Evolutionary conservation across 2,797 vertebrate genomes (phyloP), one percentile per base, ranked within the genome.

Genomic region (Acipenser ruthenus): DNA sequence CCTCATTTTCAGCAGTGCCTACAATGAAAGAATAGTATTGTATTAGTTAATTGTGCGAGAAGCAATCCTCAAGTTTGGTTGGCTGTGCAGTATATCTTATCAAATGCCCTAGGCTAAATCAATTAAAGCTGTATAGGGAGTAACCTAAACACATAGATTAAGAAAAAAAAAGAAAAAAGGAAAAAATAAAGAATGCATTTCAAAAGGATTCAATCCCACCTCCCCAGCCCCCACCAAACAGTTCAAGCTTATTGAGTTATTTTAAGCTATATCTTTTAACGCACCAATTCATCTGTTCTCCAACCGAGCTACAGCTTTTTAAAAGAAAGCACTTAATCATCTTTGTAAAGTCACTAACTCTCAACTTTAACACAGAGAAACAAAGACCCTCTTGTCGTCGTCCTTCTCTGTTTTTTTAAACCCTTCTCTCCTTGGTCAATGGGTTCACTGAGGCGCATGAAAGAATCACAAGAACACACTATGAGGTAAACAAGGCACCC

Each of bases 401-500:
- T 74, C 69, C 75, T 63, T 79, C 76, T 73, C 37, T 37, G 18
- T 75, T 62, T 68, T 67, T 61, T 65, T 66, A 68, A 56, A 56
- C 69, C 62, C 64, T 62, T 74, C 60, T 70, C 69, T 69, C 62
- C 67, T 73, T 65, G 74, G 80, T 70, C 72, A 76, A 64, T 62
- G 78, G 83, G 69, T 75, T 73, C 68, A 76, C 76, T 83, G 73
- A 68, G 73, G 64, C 73, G 6, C 69, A 68, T 71, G 50, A 74
- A 77, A 74, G 71, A 73, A 68, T 76, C 73, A 74, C 62, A 77
- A 75, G 74, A 67, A 79, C 77, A 75, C 73, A 69, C 73, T 69
- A 77, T 80, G 81, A 85, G 84, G 83, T 70, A 75, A 84, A 86
- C 75, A 75, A 77, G 63, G 63, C 65, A 0, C 68, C 64, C 1